Conservation (phyloP, 35 echinoderm and acorn worm species). For the Lytechinus variegatus region DNA sequence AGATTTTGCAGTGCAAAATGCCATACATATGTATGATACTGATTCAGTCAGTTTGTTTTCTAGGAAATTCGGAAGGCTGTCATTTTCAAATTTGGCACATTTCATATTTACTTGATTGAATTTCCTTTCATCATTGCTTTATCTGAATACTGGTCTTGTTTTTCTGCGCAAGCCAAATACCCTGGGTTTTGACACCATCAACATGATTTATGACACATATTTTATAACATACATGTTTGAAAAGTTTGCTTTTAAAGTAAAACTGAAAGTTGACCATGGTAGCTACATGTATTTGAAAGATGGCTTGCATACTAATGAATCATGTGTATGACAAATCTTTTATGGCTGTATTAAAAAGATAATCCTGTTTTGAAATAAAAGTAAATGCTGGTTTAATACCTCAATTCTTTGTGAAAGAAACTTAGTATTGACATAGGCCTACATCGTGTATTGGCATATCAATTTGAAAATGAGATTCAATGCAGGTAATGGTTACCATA, state of each 20-base stretch:
- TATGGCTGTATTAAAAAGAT: background rate
- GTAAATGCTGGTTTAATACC: background rate
- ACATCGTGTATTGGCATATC: too few species aligned
- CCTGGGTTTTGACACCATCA: background rate
- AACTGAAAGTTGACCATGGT: background rate
- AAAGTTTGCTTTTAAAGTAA: background rate
- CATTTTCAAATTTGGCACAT: background rate
- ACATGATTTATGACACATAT: too few species aligned
- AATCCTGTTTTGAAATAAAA: background rate
- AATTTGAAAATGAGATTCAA: too few species aligned
- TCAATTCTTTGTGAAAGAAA: background rate
- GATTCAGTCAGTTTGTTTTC: conserved; percentile 4
- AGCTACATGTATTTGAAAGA: too few species aligned
- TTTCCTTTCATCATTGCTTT: background rate
- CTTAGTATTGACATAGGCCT: background rate
- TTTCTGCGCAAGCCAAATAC: background rate
- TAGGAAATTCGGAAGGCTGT: background rate
- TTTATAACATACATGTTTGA: background rate
- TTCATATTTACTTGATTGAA: background rate
- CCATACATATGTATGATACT: background rate
- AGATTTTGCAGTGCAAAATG: background rate
- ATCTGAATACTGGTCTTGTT: background rate
- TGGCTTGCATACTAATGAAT: too few species aligned
- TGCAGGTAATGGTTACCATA: too few species aligned
- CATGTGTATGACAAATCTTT: background rate